These are phyloP conservation scores for Synergus umbraculus DNA, from an alignment of 2,888 invertebrate genomes.

Conservation along the genomic window DNA sequence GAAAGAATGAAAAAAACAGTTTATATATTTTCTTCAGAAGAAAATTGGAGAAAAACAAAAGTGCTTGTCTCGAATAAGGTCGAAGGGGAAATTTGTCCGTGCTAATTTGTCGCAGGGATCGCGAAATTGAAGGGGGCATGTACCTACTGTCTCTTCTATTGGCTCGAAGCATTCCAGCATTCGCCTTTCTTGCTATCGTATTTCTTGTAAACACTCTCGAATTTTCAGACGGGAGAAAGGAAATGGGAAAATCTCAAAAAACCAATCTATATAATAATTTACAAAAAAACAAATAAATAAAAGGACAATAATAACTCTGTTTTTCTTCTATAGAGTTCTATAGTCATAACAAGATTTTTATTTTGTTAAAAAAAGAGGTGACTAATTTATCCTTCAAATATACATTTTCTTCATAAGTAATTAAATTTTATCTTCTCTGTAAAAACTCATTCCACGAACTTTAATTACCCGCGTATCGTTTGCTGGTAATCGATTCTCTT, in stretches of 20 bases:
- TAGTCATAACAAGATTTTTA: too few relatives aligned
- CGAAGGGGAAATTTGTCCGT: conserved; percentile 69
- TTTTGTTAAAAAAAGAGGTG: too few relatives aligned
- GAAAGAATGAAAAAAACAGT: too few relatives aligned
- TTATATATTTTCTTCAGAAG: neutral
- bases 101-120: conserved; percentile 72
- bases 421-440: neutral
- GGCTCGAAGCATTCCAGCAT: conserved; percentile 64
- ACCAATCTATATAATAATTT: neutral
- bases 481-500: conserved; percentile 41
- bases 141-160: conserved; percentile 64
- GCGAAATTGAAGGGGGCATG: conserved; percentile 68
- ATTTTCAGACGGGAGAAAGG: neutral
- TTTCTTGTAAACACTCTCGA: conserved; percentile 1
- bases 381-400: too few relatives aligned
- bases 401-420: neutral
- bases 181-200: conserved; percentile 57
- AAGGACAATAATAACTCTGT: too few relatives aligned
- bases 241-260: neutral
- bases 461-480: conserved; percentile 22
- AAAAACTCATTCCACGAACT: neutral
- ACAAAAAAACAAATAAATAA: too few relatives aligned
- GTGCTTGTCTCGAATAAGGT: conserved; percentile 46
- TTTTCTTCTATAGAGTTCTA: too few relatives aligned
- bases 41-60: conserved; percentile 42